Percentiles rank a stretch among this genome's conserved stretches.
These are phyloP conservation scores for Rhea pennata DNA, from an alignment of 2,113 vertebrate species.

Conservation along the genomic window DNA sequence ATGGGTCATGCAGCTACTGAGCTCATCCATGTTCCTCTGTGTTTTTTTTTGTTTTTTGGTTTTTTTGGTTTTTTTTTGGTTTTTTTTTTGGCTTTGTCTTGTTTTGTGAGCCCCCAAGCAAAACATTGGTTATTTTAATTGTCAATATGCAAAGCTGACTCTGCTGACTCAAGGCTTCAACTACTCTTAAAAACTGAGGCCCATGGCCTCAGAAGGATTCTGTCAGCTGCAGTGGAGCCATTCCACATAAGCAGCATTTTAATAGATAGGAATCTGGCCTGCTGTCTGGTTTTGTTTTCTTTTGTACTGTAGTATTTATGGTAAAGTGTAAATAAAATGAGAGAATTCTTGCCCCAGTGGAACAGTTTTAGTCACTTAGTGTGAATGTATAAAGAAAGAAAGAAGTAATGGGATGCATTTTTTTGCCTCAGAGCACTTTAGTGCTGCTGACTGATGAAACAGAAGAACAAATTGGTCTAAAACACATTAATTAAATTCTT, in stretches of 20 bases:
- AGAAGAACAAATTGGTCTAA: background rate
- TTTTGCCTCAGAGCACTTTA: background rate
- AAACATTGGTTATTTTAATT: background rate
- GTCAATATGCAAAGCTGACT: background rate
- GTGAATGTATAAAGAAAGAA: background rate
- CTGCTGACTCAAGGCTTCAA: background rate
- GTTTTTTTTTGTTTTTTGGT: accelerated
- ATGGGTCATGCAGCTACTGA: background rate
- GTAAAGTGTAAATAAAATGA: background rate
- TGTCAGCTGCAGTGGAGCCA: background rate
- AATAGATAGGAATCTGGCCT: background rate
- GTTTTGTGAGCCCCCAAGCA: background rate
- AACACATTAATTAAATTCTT: background rate
- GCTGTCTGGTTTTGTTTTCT: background rate
- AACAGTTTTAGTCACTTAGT: background rate
- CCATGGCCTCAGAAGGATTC: background rate
- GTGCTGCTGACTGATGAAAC: background rate
- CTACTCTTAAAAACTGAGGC: background rate
- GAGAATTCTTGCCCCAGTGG: background rate
- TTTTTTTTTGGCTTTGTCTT: background rate
- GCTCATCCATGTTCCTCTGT: background rate
- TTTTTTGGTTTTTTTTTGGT: too few relatives aligned
- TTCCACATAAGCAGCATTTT: background rate
- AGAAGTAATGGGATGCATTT: background rate
- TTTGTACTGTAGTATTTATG: background rate